phyloP scores from a whole-genome alignment of 1,140 invertebrate species.

The Drosophila arawakana region DNA sequence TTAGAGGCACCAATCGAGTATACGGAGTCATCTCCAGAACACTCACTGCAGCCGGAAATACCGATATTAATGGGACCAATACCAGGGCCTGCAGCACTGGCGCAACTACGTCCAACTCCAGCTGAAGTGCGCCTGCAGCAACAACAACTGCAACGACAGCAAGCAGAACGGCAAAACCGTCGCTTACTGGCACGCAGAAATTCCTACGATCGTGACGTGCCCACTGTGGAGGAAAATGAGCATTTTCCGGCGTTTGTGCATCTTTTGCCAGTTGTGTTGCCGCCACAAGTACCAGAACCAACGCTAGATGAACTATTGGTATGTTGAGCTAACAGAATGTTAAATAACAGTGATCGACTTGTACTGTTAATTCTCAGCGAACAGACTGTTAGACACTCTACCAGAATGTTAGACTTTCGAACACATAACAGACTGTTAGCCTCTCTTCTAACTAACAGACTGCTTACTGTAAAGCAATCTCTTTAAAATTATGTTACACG shows the following conservation, averaged over 20 bases:
- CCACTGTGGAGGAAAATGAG: conserved; percentile 65
- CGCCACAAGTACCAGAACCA: conserved; percentile 85
- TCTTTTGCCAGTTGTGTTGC: conserved; percentile 86
- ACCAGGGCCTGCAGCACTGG: conserved; percentile 63
- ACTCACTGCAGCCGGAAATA: conserved; percentile 67
- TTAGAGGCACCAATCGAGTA: conserved; percentile 73
- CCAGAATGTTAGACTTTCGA: not conserved
- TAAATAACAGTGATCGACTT: too few relatives aligned
- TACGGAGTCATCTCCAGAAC: conserved; percentile 70
- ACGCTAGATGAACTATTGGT: conserved; percentile 87
- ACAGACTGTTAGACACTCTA: not conserved
- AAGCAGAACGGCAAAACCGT: conserved; percentile 40
- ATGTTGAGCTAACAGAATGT: conserved; percentile 45
- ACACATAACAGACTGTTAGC: not conserved
- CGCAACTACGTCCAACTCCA: conserved; percentile 60
- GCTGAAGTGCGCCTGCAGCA: conserved; percentile 59
- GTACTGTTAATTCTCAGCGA: not conserved
- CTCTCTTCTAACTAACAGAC: too few relatives aligned
- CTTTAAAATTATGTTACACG: too few relatives aligned
- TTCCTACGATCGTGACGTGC: conserved; percentile 73
- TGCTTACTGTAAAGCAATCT: too few relatives aligned
- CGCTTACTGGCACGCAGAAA: conserved; percentile 52
- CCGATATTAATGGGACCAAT: conserved; percentile 57
- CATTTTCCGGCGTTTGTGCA: conserved; percentile 76
- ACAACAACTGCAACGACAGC: conserved; percentile 49